Evolutionary conservation across 2,113 vertebrate species (phyloP), one percentile per base, ranked within the genome.

Genomic region (Candoia aspera): DNA sequence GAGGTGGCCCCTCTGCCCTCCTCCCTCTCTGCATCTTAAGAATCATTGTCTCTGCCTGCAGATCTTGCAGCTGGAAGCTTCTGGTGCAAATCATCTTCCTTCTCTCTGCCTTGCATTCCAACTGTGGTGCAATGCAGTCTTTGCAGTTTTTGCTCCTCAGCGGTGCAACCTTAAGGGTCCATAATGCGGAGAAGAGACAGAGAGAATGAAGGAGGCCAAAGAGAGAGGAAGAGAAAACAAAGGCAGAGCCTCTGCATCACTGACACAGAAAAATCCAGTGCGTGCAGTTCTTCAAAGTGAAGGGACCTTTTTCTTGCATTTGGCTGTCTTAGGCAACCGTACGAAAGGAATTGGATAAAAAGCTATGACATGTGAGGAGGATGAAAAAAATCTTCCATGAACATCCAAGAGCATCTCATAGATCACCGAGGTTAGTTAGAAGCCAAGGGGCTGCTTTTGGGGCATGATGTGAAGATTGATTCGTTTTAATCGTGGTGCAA

Each of bases 121-220:
- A 57, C 95, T 96, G 95, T 97, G 96, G 95, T 97, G 96, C 96
- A 97, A 97, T 97, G 96, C 96, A 97, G 96, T 9, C 94, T 95
- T 96, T 95, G 95, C 93, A 94, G 94, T 94, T 96, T 89, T 54
- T 89, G 91, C 95, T 96, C 95, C 89, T 94, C 59, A 3, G 13
- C 91, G 17, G 91, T 84, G 83, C 83, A 95, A 92, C 88, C 94
- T 94, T 94, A 92, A 0, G 0, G 95, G 79, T 57, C 91, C 92
- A 94, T 92, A 92, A 95, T 91, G 89, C 62, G 92, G 13, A 64
- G 62, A 4, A 64, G 62, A 68, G 64, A 15, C 12, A n/a, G 64
- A 68, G 84, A 42, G 9, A 17, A 4, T 19, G 62, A 54, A 2
- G 1, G 17, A 8, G 10, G 29, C 15, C 6, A 4, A 10, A 17